Evolutionary conservation across 2,113 vertebrate species (phyloP), one percentile per base, ranked within the genome.

Genomic region (Lampris megalopsis): DNA sequence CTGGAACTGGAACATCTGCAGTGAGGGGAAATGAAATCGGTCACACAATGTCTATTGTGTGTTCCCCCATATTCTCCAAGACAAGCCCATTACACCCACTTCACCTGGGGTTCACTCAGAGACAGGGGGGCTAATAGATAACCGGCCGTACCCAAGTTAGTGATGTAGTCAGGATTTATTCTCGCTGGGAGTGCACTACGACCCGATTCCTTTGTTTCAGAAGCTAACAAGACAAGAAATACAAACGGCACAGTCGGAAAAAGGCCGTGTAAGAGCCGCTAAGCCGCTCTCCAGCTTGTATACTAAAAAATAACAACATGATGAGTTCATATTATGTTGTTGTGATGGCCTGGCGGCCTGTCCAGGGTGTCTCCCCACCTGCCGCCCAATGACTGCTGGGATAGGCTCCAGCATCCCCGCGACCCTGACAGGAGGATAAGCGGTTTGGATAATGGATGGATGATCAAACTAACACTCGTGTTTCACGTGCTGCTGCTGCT

Each of bases 41-140:
- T 82, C 57, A 57, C 73, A 79, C 79, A 87, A 86, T 86, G 85
- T 78, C 79, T 82, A 84, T 88, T 90, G 77, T 90, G 88, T 88
- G 87, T 80, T 73, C 74, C 79, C 24, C 77, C 80, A 57, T 79
- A 84, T 83, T 54, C 76, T 64, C 64, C 48, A 66, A 91, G 10
- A 52, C 49, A 89, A 40, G 69, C 65, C 87, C 77, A 80, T 92
- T 90, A 86, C 85, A 79, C 59, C 74, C 71, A 69, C 80, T 79
- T 86, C 75, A 88, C 81, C 79, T 79, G 82, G 82, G 89, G 85
- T 91, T 87, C 80, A 87, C 80, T 79, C 70, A 80, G 74, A 80
- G 76, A 84, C 66, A 79, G 75, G 64, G 64, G 63, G 75, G 83
- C 80, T 86, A 85, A 86, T 85, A 85, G 78, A 88, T 82, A 77